Conservation (phyloP, 2,113 vertebrate species). For the Saguinus midas region DNA sequence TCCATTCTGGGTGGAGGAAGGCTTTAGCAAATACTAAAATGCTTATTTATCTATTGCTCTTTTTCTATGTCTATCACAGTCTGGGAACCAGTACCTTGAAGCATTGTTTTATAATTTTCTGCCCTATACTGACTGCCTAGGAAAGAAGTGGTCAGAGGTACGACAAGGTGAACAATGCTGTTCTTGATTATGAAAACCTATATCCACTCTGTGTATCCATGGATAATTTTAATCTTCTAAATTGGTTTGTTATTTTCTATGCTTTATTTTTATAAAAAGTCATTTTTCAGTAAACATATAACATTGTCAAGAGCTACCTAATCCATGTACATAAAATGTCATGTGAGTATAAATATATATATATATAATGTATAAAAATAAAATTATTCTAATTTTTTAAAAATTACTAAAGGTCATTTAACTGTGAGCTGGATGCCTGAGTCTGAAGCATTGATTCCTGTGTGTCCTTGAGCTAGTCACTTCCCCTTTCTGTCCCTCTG, state of each 20-base stretch:
- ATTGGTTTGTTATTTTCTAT: neutral
- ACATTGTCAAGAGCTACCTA: neutral
- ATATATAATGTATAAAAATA: neutral
- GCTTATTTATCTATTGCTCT: neutral
- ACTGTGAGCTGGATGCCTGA: neutral
- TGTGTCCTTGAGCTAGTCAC: neutral
- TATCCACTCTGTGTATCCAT: neutral
- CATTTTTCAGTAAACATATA: neutral
- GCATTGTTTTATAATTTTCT: neutral
- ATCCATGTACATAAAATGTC: neutral
- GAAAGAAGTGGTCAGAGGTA: neutral
- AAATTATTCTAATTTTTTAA: slow-evolving; percentile 13
- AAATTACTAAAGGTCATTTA: neutral
- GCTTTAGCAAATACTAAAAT: neutral
- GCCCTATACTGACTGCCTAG: neutral
- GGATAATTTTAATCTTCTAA: neutral
- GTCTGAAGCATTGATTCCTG: neutral
- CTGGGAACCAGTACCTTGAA: neutral
- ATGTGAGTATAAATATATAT: neutral
- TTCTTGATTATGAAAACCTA: neutral
- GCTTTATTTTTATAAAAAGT: slow-evolving; percentile 1
- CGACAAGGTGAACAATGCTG: neutral
- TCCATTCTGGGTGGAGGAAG: neutral
- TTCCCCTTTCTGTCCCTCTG: neutral
- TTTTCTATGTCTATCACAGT: neutral